A percentile compares a stretch with the other conserved stretches of the same genome.
These are phyloP conservation scores for Drosophila erecta DNA, from an alignment of 1,140 invertebrate genomes.

Conservation along the genomic window DNA sequence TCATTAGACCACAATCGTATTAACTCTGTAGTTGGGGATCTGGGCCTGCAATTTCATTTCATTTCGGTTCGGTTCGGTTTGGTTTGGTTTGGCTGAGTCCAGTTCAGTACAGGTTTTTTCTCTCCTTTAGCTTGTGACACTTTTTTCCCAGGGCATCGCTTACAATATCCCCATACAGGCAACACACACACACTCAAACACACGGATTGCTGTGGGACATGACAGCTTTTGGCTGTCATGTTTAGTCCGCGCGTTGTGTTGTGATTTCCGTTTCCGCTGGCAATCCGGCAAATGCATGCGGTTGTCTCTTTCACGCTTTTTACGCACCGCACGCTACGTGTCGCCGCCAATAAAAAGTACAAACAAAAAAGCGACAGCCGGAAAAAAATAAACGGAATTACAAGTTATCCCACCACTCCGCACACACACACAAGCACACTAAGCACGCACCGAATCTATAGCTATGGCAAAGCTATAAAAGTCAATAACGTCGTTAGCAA, in stretches of 20 bases:
- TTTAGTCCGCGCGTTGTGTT: constrained; percentile 61
- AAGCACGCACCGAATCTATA: constrained; percentile 8
- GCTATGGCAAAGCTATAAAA: constrained; percentile 30
- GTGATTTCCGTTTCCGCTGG: constrained; percentile 62
- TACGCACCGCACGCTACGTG: constrained; percentile 55
- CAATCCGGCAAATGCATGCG: constrained; percentile 51
- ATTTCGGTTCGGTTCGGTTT: constrained; percentile 20
- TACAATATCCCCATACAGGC: constrained; percentile 41
- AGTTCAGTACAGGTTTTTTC: constrained; percentile 24
- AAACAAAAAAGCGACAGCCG: constrained; percentile 42
- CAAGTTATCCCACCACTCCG: constrained; percentile 39
- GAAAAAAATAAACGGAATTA: constrained; percentile 43
- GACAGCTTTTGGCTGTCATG: constrained; percentile 64
- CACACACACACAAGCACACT: neutral
- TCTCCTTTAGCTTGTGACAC: constrained; percentile 42
- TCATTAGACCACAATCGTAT: constrained; percentile 68
- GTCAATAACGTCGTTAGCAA: constrained; percentile 55
- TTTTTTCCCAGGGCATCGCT: constrained; percentile 53
- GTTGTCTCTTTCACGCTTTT: constrained; percentile 62
- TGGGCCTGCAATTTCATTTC: constrained; percentile 55
- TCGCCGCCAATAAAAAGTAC: constrained; percentile 50
- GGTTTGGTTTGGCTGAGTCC: constrained; percentile 7
- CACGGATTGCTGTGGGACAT: constrained; percentile 36
- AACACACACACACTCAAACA: constrained; percentile 16
- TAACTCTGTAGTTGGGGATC: constrained; percentile 52